Evolutionary conservation across 2,888 invertebrate genomes (phyloP).

Genomic region (Synanthedon vespiformis): DNA sequence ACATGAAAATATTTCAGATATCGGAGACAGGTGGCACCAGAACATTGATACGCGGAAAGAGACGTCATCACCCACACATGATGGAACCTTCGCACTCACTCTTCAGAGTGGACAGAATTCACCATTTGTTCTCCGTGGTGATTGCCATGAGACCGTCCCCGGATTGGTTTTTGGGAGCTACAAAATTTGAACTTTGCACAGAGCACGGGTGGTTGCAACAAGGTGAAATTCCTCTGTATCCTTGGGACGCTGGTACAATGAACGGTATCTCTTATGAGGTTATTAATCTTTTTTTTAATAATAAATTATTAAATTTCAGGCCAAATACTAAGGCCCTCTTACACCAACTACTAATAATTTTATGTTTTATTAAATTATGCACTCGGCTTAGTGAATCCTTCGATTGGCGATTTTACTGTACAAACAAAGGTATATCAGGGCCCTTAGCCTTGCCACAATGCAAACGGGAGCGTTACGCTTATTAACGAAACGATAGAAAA

Average conservation of each 20-base stretch:
- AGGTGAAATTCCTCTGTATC: conserved; percentile 36
- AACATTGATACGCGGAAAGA: conserved; percentile 50
- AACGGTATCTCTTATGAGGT: conserved; percentile 59
- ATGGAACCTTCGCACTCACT: conserved; percentile 46
- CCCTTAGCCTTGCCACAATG: too few species aligned
- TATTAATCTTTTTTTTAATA: conserved; percentile 1
- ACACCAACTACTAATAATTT: too few species aligned
- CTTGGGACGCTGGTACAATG: conserved; percentile 57
- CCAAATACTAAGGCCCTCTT: too few species aligned
- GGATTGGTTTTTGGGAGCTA: conserved; percentile 58
- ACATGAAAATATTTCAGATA: conserved; percentile 26
- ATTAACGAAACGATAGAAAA: too few species aligned
- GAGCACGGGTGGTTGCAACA: conserved; percentile 36
- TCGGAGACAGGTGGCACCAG: conserved; percentile 30
- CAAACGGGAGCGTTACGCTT: too few species aligned
- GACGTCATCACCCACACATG: conserved; percentile 52
- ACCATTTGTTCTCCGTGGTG: conserved; percentile 50
- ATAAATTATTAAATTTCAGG: not conserved
- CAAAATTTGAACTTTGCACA: conserved; percentile 48
- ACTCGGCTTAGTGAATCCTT: too few species aligned
- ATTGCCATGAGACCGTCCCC: conserved; percentile 56
- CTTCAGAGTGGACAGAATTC: conserved; percentile 48
- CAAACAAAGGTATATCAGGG: too few species aligned
- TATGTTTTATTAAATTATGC: too few species aligned
- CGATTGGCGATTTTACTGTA: too few species aligned